Evolutionary conservation across 2,888 invertebrate species (phyloP).

Genomic region (Trichopoda pennipes): DNA sequence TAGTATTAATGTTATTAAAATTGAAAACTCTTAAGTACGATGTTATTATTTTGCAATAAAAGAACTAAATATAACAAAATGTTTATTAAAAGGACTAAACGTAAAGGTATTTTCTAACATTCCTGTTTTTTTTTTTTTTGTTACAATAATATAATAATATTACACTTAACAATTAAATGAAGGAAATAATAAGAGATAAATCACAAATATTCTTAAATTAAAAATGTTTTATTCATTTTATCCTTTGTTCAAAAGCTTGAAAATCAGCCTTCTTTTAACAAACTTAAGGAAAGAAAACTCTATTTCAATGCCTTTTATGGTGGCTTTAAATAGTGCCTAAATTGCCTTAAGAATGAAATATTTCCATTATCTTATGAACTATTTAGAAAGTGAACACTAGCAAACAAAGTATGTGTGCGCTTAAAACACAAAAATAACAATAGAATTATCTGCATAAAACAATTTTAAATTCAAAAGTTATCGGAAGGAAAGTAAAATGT

Average conservation of each 20-base stretch:
- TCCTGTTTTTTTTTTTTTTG: too few species aligned
- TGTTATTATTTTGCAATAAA: too few species aligned
- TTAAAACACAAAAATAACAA: conserved; percentile 8
- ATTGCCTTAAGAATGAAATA: conserved; percentile 36
- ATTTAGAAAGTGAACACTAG: conserved; percentile 37
- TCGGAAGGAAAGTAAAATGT: conserved; percentile 27
- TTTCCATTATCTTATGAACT: conserved; percentile 34
- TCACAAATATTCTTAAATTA: background rate
- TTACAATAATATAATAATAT: too few species aligned
- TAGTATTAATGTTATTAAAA: too few species aligned
- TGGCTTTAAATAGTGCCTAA: conserved; percentile 32
- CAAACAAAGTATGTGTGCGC: background rate
- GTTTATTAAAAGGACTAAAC: too few species aligned
- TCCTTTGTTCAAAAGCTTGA: background rate
- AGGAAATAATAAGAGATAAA: background rate
- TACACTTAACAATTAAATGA: too few species aligned
- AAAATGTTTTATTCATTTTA: background rate
- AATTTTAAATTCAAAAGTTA: conserved; percentile 66
- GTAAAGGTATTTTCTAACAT: too few species aligned
- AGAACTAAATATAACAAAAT: too few species aligned
- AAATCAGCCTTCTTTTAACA: conserved; percentile 3
- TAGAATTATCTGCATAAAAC: conserved; percentile 65
- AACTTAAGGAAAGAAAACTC: background rate
- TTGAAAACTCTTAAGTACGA: too few species aligned
- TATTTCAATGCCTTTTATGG: background rate